Evolutionary conservation across 2,797 vertebrate species (phyloP), one percentile per base, ranked within the genome.

Genomic region (Characodon lateralis): DNA sequence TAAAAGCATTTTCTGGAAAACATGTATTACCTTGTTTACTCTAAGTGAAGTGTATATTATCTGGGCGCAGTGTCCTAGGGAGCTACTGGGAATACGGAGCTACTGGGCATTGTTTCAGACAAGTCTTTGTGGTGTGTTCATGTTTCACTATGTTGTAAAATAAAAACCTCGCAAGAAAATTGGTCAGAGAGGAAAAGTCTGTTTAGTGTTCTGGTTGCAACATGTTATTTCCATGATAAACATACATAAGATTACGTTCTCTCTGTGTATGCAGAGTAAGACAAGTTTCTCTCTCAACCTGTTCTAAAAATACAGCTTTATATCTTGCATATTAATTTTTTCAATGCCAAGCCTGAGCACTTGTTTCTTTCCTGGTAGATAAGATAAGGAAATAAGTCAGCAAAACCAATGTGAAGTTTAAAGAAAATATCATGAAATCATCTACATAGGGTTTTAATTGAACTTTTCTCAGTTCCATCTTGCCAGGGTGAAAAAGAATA

Each of bases 381-480:
- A 78, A 85, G 22, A 28, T 26, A 26, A 89, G 81, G 84, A 92
- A 88, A 80, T 79, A 66, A 79, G 73, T 89, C 83, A 85, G 88
- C 50, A 80, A 7, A 80, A 72, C 35, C 26, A 85, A 82, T 48
- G 9, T 61, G 26, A 31, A 26, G 63, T 85, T 83, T 39, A n/a
- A 78, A 73, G n/a, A 50, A 46, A 50, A 73, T 48, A 63, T 13
- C 78, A 66, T 18, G 18, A 28, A 41, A 24, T 41, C 63, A 9
- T 41, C 6, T 59, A 53, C 58, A 50, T 31, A 61, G 10, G 0
- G 46, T 72, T 51, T 51, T 41, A 1, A 1, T 43, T 8, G 56
- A 18, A 66, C 72, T 46, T 53, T 8, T 71, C 50, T 71, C 59
- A 12, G 9, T 31, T 4, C 35, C 20, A 0, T 50, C 31, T 20